phyloP scores from a whole-genome alignment of 2,113 vertebrate species.

The Accipiter cooperii region DNA sequence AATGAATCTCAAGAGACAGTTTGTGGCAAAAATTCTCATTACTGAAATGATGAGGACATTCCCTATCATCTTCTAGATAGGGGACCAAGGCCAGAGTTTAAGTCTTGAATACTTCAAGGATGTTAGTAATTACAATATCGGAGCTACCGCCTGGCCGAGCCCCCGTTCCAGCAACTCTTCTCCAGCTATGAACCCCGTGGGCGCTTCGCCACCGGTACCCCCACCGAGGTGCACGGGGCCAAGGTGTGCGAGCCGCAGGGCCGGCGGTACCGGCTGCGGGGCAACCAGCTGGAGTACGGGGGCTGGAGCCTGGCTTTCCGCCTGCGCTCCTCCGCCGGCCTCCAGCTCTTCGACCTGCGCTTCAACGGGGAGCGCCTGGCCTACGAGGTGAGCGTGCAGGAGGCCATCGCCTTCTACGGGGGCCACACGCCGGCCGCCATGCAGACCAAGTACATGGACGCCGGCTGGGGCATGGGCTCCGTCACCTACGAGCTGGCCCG shows the following conservation, averaged over 20 bases:
- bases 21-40: not conserved
- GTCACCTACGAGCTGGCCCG: conserved; percentile 78
- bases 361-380: conserved; percentile 83
- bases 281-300: conserved; percentile 78
- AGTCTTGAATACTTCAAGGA: too few species aligned
- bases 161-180: conserved; percentile 24
- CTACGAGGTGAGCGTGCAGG: conserved; percentile 89
- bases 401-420: conserved; percentile 84
- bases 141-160: conserved; percentile 62
- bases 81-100: not conserved
- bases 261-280: conserved; percentile 72
- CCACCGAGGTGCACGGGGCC: conserved; percentile 63
- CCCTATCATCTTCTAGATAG: not conserved
- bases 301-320: conserved; percentile 88
- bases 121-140: too few species aligned
- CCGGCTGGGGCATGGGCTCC: conserved; percentile 85
- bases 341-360: conserved; percentile 84
- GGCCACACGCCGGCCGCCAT: conserved; percentile 84
- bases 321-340: conserved; percentile 80
- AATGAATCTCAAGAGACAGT: not conserved
- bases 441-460: conserved; percentile 90
- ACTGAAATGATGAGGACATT: not conserved
- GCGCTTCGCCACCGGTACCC: conserved; percentile 47
- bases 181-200: conserved; percentile 82
- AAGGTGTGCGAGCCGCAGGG: conserved; percentile 81